phyloP scores from a whole-genome alignment of 2,888 invertebrate species.

The Anticlea derivata region DNA sequence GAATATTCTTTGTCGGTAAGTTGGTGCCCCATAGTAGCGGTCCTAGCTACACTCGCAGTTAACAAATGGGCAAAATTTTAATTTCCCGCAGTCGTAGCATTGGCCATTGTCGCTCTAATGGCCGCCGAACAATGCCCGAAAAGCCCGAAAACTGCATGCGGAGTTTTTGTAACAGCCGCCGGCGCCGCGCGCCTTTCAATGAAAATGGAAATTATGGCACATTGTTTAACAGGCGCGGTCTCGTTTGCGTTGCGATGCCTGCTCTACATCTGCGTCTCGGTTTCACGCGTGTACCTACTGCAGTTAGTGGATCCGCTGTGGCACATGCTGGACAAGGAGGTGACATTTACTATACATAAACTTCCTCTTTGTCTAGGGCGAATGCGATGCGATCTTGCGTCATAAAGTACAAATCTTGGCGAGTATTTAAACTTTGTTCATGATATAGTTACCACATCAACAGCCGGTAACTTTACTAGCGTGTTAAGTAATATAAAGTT shows the following conservation, averaged over 20 bases:
- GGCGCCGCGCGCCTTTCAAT: conserved; percentile 31
- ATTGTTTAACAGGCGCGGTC: conserved; percentile 33
- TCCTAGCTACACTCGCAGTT: conserved; percentile 9
- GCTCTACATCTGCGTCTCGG: conserved; percentile 13
- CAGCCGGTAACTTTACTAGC: not conserved
- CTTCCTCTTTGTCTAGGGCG: too few relatives aligned
- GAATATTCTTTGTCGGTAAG: not conserved
- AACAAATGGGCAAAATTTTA: conserved; percentile 37
- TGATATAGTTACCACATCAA: not conserved
- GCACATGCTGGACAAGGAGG: not conserved
- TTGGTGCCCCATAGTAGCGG: not conserved
- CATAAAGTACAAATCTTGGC: too few relatives aligned
- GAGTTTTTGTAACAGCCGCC: conserved; percentile 37
- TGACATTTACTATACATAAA: too few relatives aligned
- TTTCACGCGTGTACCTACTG: not conserved
- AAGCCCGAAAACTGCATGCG: conserved; percentile 32
- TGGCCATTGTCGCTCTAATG: conserved; percentile 41
- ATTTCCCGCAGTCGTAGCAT: conserved; percentile 36
- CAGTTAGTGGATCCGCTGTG: too few relatives aligned
- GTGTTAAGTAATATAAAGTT: conserved; percentile 7
- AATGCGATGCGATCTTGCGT: too few relatives aligned
- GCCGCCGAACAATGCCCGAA: conserved; percentile 35
- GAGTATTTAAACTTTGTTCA: not conserved
- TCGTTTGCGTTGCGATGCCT: conserved; percentile 15
- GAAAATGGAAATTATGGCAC: conserved; percentile 41